These are phyloP conservation scores for Tapirus indicus DNA, from an alignment of 2,797 vertebrate genomes.

Conservation along the genomic window DNA sequence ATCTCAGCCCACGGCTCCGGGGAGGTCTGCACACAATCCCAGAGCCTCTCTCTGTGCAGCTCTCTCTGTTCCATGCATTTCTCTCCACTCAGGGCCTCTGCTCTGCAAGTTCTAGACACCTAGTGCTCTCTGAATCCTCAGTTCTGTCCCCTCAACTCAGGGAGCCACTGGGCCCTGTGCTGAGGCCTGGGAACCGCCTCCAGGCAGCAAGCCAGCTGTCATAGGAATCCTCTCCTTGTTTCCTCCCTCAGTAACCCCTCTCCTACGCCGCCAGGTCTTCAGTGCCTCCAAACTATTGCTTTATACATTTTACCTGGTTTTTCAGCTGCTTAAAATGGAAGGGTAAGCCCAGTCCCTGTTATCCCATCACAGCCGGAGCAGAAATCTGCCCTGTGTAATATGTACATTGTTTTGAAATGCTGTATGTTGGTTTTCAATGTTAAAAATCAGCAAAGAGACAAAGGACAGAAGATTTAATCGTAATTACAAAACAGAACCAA, in stretches of 20 bases:
- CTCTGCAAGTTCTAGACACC: neutral
- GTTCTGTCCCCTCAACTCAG: accelerated
- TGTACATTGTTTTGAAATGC: accelerated
- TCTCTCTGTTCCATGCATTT: accelerated
- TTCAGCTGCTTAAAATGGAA: too few species aligned
- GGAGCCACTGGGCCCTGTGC: neutral
- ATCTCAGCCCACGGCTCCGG: accelerated
- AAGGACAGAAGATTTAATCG: neutral
- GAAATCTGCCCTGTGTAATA: accelerated
- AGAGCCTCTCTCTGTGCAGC: accelerated
- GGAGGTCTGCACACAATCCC: accelerated
- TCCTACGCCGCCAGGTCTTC: accelerated
- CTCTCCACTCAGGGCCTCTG: accelerated
- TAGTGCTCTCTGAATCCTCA: accelerated
- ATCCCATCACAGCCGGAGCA: accelerated
- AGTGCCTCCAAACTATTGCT: accelerated
- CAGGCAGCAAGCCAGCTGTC: neutral
- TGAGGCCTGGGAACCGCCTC: accelerated
- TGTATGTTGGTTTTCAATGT: neutral
- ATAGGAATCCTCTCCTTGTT: accelerated
- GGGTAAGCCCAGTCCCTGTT: neutral
- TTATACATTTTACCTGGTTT: accelerated
- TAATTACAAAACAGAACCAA: neutral
- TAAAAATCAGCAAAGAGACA: neutral
- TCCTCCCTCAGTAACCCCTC: neutral